Evolutionary conservation across 37 sponge, comb jelly and placozoan species (phyloP).

Genomic region (Spongilla lacustris): DNA sequence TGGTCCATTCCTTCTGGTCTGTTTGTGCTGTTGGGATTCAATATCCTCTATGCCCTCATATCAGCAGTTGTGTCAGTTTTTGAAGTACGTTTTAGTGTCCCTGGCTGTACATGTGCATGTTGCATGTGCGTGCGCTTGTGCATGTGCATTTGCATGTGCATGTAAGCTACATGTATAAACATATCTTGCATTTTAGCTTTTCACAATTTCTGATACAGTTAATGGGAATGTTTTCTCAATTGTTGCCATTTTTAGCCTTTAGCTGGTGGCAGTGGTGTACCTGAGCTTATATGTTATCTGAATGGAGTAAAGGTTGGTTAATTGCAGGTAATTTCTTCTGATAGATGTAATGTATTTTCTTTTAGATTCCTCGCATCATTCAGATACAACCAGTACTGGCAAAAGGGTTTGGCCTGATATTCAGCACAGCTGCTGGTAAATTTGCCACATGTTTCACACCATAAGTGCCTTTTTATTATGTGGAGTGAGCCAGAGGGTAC

Average conservation of each 20-base stretch:
- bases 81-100: slow-evolving; percentile 37
- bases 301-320: slow-evolving; percentile 86
- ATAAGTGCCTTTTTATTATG: no score
- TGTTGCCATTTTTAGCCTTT: slow-evolving; percentile 62
- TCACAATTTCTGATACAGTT: no score
- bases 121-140: not conserved
- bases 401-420: slow-evolving; percentile 90
- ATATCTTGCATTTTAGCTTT: no score
- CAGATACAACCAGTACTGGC: slow-evolving; percentile 70
- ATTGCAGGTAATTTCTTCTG: no score
- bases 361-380: slow-evolving; percentile 61
- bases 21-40: slow-evolving; percentile 69
- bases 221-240: not conserved
- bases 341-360: no score
- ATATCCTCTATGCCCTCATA: slow-evolving; percentile 60
- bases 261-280: slow-evolving; percentile 98
- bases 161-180: no score
- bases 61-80: slow-evolving; percentile 60
- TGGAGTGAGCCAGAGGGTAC: no score
- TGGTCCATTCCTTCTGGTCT: slow-evolving; percentile 54
- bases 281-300: slow-evolving; percentile 97
- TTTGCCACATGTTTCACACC: no score
- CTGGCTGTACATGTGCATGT: not conserved
- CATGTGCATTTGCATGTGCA: not conserved
- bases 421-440: slow-evolving; percentile 91